These are phyloP conservation scores for Platygyra sinensis DNA, from an alignment of 64 coral and sea anemone genomes.

Conservation along the genomic window DNA sequence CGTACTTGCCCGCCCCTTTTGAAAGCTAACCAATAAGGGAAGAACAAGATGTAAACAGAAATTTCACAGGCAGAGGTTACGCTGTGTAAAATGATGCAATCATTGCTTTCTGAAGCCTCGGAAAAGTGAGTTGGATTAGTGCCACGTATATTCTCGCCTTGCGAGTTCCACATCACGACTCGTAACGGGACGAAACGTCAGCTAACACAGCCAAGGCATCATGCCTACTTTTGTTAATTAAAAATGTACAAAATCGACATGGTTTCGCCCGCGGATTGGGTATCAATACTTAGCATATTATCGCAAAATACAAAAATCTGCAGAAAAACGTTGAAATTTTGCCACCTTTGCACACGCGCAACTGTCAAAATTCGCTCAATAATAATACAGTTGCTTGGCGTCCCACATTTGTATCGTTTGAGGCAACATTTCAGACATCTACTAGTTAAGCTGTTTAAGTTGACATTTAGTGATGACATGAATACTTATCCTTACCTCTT, in stretches of 20 bases:
- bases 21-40: slow-evolving; percentile 8
- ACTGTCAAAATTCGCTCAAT: neutral
- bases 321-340: neutral
- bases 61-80: neutral
- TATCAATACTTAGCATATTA: slow-evolving; percentile 2
- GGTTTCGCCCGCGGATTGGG: neutral
- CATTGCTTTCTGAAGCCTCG: neutral
- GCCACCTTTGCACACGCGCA: neutral
- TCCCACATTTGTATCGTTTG: neutral
- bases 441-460: neutral
- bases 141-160: slow-evolving; percentile 9
- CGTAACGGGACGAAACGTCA: neutral
- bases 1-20: neutral
- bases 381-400: neutral
- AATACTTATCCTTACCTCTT: neutral
- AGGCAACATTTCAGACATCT: neutral
- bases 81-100: slow-evolving; percentile 26
- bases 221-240: neutral
- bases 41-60: neutral
- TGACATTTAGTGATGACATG: neutral
- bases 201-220: neutral
- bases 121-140: neutral
- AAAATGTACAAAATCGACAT: neutral
- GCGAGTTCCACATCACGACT: no score
- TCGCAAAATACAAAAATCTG: no score